Evolutionary conservation across 1,140 invertebrate genomes (phyloP).

Genomic region (Drosophila sulfurigaster): DNA sequence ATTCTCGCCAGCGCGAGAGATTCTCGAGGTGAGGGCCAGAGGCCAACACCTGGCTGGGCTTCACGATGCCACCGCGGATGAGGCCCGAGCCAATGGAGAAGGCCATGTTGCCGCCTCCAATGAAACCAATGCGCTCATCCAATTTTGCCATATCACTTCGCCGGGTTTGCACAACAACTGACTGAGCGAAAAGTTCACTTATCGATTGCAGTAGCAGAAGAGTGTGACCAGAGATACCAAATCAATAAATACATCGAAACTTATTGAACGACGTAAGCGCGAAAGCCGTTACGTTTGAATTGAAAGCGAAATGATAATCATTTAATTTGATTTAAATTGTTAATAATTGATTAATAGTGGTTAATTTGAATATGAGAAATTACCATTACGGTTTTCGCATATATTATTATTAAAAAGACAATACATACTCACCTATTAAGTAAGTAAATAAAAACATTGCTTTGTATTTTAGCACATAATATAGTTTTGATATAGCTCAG

Average conservation of each 20-base stretch:
- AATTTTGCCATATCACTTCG: conserved; percentile 82
- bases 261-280: not conserved
- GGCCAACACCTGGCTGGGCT: conserved; percentile 85
- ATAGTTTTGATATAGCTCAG: conserved; percentile 2
- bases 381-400: no score
- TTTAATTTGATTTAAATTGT: not conserved
- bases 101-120: conserved; percentile 98
- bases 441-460: not conserved
- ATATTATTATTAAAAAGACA: no score
- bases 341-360: no score
- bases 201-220: conserved; percentile 22
- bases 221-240: conserved; percentile 28
- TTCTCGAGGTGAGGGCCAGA: conserved; percentile 89
- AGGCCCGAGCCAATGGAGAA: conserved; percentile 94
- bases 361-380: no score
- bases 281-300: not conserved
- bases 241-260: not conserved
- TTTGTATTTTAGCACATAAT: not conserved
- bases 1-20: conserved; percentile 88
- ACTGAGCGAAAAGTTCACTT: conserved; percentile 9
- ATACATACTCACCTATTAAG: no score
- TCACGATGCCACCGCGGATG: conserved; percentile 87
- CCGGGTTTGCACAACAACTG: conserved; percentile 6
- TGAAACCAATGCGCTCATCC: conserved; percentile 91
- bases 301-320: not conserved